A percentile compares a stretch with the other conserved stretches of the same genome.
Evolutionary conservation across 2,113 vertebrate genomes (phyloP).

Genomic region (Xenotilapia flavipinnis): DNA sequence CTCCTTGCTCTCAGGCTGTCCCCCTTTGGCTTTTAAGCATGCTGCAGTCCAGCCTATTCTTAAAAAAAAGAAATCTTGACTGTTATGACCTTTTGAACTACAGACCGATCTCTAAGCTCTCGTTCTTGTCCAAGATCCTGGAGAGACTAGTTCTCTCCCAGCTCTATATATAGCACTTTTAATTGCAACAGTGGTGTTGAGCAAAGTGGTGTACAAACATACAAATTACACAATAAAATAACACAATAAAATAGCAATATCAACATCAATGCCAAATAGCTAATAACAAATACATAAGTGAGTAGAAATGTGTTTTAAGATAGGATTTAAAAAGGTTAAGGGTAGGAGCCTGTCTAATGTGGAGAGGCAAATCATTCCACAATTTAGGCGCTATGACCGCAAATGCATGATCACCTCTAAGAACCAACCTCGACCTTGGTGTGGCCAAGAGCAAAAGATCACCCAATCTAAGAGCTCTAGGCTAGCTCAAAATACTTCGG

Average conservation of each 20-base stretch:
- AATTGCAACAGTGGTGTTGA: neutral
- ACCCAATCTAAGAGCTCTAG: neutral
- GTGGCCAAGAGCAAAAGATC: neutral
- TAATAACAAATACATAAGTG: neutral
- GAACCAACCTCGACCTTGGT: neutral
- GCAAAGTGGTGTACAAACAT: neutral
- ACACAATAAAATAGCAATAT: neutral
- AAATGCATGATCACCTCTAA: neutral
- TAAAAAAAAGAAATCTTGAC: neutral
- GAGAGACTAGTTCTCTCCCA: neutral
- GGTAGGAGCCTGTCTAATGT: neutral
- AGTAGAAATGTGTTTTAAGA: neutral
- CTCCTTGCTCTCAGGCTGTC: neutral
- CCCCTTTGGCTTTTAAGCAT: neutral
- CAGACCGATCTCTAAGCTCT: neutral
- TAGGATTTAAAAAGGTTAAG: neutral
- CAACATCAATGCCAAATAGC: neutral
- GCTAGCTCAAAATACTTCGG: neutral
- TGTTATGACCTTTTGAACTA: neutral
- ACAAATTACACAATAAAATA: neutral
- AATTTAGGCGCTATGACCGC: neutral
- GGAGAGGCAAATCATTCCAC: neutral
- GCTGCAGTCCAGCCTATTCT: neutral
- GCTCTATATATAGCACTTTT: neutral
- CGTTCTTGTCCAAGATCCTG: neutral